phyloP scores from a whole-genome alignment of 2,888 invertebrate genomes.

The Tupiocoris notatus region DNA sequence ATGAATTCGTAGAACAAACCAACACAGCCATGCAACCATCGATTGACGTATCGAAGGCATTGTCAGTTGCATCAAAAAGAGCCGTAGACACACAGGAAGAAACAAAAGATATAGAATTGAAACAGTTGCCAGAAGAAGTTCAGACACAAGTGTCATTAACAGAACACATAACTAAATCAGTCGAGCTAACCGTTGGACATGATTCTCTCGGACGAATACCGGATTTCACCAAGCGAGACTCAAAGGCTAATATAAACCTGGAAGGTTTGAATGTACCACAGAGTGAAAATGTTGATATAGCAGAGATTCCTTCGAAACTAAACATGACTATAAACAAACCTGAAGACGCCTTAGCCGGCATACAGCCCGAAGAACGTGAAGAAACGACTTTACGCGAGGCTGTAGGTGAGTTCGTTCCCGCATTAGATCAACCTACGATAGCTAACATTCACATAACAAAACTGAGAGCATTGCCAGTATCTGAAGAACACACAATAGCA shows the following conservation, averaged over 20 bases:
- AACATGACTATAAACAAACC: background rate
- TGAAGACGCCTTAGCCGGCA: background rate
- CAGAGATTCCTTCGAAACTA: constrained; percentile 23
- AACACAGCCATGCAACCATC: background rate
- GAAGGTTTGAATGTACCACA: constrained; percentile 37
- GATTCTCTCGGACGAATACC: constrained; percentile 28
- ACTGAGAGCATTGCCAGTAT: constrained; percentile 1
- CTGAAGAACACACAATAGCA: background rate
- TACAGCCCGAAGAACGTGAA: background rate
- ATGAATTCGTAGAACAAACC: background rate
- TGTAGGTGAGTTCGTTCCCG: constrained; percentile 25
- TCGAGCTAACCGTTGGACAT: constrained; percentile 23
- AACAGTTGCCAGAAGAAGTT: background rate
- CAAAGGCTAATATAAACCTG: constrained; percentile 33
- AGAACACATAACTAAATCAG: constrained; percentile 29
- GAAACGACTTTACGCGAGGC: constrained; percentile 20
- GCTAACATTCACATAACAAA: constrained; percentile 11
- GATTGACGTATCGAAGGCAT: constrained; percentile 12
- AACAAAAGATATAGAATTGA: background rate
- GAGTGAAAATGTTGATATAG: constrained; percentile 24
- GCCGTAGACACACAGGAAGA: constrained; percentile 22
- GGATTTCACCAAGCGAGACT: constrained; percentile 13
- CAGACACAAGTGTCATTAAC: constrained; percentile 16
- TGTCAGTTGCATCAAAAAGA: constrained; percentile 25
- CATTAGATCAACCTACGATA: background rate